Percentiles rank a stretch among this genome's conserved stretches.
phyloP scores from a whole-genome alignment of 2,113 vertebrate genomes.

The Columbina picui region DNA sequence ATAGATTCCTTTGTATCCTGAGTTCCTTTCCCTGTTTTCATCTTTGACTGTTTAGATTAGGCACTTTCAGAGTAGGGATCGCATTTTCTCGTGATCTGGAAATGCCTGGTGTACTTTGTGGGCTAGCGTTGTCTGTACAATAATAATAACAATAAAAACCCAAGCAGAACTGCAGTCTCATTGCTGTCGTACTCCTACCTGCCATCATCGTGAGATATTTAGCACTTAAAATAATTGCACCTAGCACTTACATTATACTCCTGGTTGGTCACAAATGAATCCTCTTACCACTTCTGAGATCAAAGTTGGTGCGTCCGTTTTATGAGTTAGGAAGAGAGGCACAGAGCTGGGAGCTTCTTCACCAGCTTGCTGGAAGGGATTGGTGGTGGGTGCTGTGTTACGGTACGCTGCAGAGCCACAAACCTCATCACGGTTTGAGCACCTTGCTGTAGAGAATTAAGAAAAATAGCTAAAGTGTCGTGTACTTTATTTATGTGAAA shows the following conservation, averaged over 20 bases:
- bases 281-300: background rate
- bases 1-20: slow-evolving; percentile 59
- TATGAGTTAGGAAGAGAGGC: background rate
- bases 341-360: background rate
- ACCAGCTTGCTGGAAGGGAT: background rate
- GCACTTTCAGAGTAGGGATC: slow-evolving; percentile 28
- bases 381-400: background rate
- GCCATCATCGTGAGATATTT: background rate
- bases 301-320: background rate
- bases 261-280: slow-evolving; percentile 5
- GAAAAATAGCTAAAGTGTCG: background rate
- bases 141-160: background rate
- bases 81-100: slow-evolving; percentile 55
- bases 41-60: slow-evolving; percentile 63
- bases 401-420: background rate
- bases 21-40: slow-evolving; percentile 52
- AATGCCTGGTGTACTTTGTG: slow-evolving; percentile 42
- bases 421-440: background rate
- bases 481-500: background rate
- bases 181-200: background rate
- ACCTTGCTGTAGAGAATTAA: background rate
- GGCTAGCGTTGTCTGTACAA: background rate
- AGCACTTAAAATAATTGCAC: slow-evolving; percentile 30
- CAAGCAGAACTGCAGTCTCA: background rate
- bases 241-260: background rate